Evolutionary conservation across 2,113 vertebrate genomes (phyloP).

Genomic region (Oncorhynchus nerka): DNA sequence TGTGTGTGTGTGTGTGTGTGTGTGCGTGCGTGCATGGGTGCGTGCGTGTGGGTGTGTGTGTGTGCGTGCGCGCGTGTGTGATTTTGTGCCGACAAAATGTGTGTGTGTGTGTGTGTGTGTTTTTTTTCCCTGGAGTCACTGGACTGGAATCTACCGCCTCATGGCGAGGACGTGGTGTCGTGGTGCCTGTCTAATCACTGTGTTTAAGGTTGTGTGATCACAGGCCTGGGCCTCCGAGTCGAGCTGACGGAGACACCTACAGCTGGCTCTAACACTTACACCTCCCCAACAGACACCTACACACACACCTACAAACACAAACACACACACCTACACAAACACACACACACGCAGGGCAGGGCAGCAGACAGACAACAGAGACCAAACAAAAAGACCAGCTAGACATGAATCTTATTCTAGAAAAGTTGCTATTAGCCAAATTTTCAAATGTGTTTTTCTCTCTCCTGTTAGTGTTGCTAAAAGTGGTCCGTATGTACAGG

Average conservation of each 20-base stretch:
- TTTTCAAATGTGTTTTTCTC: slow-evolving; percentile 48
- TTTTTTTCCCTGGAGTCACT: neutral
- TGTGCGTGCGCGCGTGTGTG: no score
- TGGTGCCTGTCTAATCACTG: slow-evolving; percentile 52
- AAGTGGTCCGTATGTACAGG: slow-evolving; percentile 34
- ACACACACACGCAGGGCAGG: neutral
- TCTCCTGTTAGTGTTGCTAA: slow-evolving; percentile 15
- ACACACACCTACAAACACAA: slow-evolving; percentile 4
- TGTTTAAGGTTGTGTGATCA: slow-evolving; percentile 62
- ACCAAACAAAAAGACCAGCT: neutral
- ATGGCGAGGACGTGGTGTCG: slow-evolving; percentile 11
- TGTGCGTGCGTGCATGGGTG: no score
- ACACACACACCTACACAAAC: slow-evolving; percentile 7
- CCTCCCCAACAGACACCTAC: slow-evolving; percentile 23
- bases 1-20: no score
- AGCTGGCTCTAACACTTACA: slow-evolving; percentile 12
- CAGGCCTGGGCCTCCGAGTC: slow-evolving; percentile 38
- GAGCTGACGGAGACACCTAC: slow-evolving; percentile 35
- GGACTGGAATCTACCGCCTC: slow-evolving; percentile 38
- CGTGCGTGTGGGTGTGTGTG: no score
- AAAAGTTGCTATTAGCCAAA: slow-evolving; percentile 48
- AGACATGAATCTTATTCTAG: slow-evolving; percentile 24
- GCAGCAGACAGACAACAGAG: neutral
- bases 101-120: no score
- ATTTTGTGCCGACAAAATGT: no score